Percentiles rank a stretch among this genome's conserved stretches.
These are phyloP conservation scores for Corticium candelabrum DNA, from an alignment of 37 sponge, comb jelly and placozoan genomes.

Conservation along the genomic window DNA sequence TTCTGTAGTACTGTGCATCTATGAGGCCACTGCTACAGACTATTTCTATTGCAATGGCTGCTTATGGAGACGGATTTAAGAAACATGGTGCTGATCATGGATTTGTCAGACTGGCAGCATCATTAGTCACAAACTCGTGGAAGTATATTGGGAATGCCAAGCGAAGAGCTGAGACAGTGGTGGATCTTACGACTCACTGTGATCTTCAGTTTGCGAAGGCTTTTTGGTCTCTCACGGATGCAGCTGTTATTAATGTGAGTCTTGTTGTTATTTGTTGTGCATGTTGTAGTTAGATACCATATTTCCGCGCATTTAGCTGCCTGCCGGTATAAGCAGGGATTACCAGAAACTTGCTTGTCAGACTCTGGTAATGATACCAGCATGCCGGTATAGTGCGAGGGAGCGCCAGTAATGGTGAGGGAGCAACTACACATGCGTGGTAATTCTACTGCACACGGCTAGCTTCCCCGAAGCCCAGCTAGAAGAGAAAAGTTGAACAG, in stretches of 20 bases:
- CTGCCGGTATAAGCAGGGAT: too few species aligned
- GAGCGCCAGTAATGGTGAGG: too few species aligned
- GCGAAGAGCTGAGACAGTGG: conserved; percentile 53
- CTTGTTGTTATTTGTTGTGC: too few species aligned
- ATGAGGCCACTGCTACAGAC: conserved; percentile 43
- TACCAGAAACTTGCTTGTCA: too few species aligned
- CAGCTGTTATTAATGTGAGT: conserved; percentile 38
- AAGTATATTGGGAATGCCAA: conserved; percentile 35
- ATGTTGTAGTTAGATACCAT: too few species aligned
- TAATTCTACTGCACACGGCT: too few species aligned
- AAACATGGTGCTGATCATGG: conserved; percentile 17
- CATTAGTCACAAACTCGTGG: conserved; percentile 5
- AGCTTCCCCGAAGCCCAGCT: too few species aligned
- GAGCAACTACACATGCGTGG: too few species aligned
- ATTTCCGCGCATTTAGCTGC: too few species aligned
- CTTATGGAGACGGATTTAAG: conserved; percentile 58
- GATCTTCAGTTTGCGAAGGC: conserved; percentile 64
- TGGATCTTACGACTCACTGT: conserved; percentile 40
- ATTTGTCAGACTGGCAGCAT: neutral
- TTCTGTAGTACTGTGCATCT: conserved; percentile 43
- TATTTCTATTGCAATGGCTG: conserved; percentile 63
- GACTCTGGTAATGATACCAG: too few species aligned
- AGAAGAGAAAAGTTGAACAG: too few species aligned
- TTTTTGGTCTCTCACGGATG: conserved; percentile 69
- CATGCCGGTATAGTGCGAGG: too few species aligned